These are phyloP conservation scores for Knipowitschia caucasica DNA, from an alignment of 2,797 vertebrate genomes.

Conservation along the genomic window DNA sequence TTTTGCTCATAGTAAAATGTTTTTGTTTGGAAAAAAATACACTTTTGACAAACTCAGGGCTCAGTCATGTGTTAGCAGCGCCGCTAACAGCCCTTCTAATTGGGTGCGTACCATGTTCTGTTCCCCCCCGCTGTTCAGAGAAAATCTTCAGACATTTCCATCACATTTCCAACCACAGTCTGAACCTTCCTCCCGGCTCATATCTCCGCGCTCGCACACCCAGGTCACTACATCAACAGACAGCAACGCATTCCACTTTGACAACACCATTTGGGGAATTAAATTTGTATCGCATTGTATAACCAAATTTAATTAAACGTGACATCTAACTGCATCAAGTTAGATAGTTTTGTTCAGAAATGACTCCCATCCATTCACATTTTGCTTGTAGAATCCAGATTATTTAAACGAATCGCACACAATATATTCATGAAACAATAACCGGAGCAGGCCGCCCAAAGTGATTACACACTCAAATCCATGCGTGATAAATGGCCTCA, in stretches of 20 bases:
- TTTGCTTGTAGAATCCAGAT: conserved; percentile 6
- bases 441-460: neutral
- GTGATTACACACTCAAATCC: conserved; percentile 7
- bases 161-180: neutral
- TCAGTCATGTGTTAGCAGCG: neutral
- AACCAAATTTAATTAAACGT: conserved; percentile 15
- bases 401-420: conserved; percentile 12
- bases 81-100: neutral
- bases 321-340: conserved; percentile 16
- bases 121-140: neutral
- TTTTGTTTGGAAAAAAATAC: neutral
- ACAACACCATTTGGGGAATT: neutral
- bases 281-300: neutral
- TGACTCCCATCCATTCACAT: neutral
- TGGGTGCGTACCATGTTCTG: neutral
- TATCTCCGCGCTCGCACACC: neutral
- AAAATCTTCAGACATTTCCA: neutral
- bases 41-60: neutral
- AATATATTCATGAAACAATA: conserved; percentile 13
- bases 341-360: neutral
- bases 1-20: no score
- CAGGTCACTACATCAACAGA: neutral
- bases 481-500: conserved; percentile 10
- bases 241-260: neutral
- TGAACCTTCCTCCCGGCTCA: neutral